Base-by-base conservation (phyloP, 2,797 vertebrate species). In the Bryconaethiops microstoma region DNA sequence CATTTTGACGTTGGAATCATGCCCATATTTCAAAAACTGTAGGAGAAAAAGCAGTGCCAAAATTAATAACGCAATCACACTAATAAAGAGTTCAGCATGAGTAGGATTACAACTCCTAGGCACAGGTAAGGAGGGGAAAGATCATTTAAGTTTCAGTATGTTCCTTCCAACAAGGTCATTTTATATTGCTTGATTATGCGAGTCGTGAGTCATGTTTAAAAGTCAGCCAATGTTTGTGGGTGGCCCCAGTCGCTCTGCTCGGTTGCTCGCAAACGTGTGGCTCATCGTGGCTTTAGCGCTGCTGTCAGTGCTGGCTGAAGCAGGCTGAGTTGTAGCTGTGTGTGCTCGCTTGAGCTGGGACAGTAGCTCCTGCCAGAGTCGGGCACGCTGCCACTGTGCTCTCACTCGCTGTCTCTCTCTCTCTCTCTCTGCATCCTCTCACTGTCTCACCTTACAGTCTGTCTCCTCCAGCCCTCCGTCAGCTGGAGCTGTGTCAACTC, bases 381-480 rank as follows among this genome's bases (percentile, higher is more conserved):
- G 50, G 82, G 62, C 78, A 76, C 1, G 14, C 50, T 77, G 85
- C 83, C 78, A 78, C 52, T 7, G 14, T n/a, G 0, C 82, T 86
- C 74, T 68, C 55, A 10, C 45, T 57, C 25, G 50, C 68, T 48
- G 60, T 63, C 42, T 21, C 57, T 62, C 25, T 74, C 52, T 57
- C 35, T 55, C 29, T 35, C 35, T 59, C 35, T 59, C 68, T 75
- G 72, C 81, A 84, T 84, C 82, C 84, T 81, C 59, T 78, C 39
- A 45, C 63, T 73, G 80, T 81, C 81, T 87, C 83, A 84, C 71
- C 72, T 86, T 83, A 82, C 86, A 80, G 80, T 77, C 71, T 55
- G 35, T 79, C 80, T 78, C 80, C 74, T 70, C 39, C 71, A 67
- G 77, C 65, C 80, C 54, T 73, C 74, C 65, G 63, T 83, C 79